Evolutionary conservation across 2,888 invertebrate genomes (phyloP).

Genomic region (Nemoura dubitans): DNA sequence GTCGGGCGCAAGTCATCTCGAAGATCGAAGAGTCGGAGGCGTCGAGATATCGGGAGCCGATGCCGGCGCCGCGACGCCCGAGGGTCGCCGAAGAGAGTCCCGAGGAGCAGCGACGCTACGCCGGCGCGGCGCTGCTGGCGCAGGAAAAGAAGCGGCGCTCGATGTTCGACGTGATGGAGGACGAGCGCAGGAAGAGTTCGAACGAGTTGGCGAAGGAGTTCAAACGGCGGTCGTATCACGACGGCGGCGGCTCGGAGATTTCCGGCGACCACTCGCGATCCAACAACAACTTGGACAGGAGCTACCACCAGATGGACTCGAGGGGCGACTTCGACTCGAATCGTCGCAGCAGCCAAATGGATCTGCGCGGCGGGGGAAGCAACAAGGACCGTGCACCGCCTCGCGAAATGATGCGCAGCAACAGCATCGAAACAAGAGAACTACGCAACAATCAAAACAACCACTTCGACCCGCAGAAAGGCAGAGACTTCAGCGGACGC

Average conservation of each 20-base stretch:
- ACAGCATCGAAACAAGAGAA: conserved; percentile 26
- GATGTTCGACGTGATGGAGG: conserved; percentile 58
- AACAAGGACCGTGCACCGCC: neutral
- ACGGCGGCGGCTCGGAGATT: conserved; percentile 52
- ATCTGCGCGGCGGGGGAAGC: neutral
- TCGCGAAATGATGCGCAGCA: neutral
- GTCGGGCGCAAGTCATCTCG: conserved; percentile 26
- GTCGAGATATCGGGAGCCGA: conserved; percentile 31
- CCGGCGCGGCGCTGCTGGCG: conserved; percentile 15
- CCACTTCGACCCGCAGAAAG: conserved; percentile 2
- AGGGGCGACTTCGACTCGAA: neutral
- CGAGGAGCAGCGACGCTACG: conserved; percentile 28
- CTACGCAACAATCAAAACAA: conserved; percentile 29
- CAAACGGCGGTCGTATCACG: conserved; percentile 61
- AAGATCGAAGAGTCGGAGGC: conserved; percentile 31
- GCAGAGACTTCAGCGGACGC: conserved; percentile 18
- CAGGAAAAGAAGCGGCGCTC: conserved; percentile 49
- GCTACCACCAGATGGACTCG: neutral
- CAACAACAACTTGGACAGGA: conserved; percentile 31
- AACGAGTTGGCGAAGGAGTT: conserved; percentile 63
- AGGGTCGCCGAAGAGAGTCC: conserved; percentile 50
- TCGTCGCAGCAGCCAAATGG: conserved; percentile 26
- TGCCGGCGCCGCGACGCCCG: conserved; percentile 36
- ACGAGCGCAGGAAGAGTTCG: conserved; percentile 61
- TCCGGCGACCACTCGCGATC: conserved; percentile 39